Base-by-base conservation (phyloP, 2,888 invertebrate species). In the Antheraea assamensis region DNA sequence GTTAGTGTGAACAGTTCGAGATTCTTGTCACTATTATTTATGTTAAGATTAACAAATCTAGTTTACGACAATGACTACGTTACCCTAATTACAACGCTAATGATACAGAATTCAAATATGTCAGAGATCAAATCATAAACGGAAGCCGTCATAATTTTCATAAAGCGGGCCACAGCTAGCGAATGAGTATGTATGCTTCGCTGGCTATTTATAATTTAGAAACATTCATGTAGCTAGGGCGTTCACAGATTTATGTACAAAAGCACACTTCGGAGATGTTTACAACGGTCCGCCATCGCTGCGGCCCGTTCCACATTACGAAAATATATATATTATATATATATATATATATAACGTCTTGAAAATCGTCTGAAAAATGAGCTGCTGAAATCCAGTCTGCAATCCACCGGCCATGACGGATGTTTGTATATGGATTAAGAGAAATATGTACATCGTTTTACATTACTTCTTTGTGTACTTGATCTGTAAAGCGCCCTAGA, bases 301-400 rank as follows among this genome's bases (percentile, higher is more conserved):
- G 42, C 42, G 73, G 70, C 80, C 78, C 79, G 90, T 77, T 87
- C 92, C 86, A 92, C 88, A 89, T 91, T 87, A 90, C 91, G 75
- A 84, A 91, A 90, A 90, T 90, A 92, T 82, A 84, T 61, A 61
- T 8, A 13, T 83, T 61, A 61, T 8, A 15, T 78, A 78, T n/a
- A n/a, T n/a, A n/a, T n/a, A n/a, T n/a, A n/a, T n/a, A n/a, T n/a
- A n/a, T n/a, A n/a, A n/a, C 87, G 84, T 81, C 80, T 82, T 80
- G 83, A 85, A 84, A 87, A 87, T 82, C 83, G 83, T 76, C 84
- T 88, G 87, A 91, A 91, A 91, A 92, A 91, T 89, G 85, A 82
- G 83, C 88, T 90, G 92, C 80, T 88, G 90, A 91, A 91, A 89
- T 80, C 80, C 83, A 77, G 85, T 84, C 82, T 83, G 85, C 92